A percentile compares a stretch with the other conserved stretches of the same genome.
These are phyloP conservation scores for Microplitis manilae DNA, from an alignment of 2,888 invertebrate genomes.

Conservation along the genomic window DNA sequence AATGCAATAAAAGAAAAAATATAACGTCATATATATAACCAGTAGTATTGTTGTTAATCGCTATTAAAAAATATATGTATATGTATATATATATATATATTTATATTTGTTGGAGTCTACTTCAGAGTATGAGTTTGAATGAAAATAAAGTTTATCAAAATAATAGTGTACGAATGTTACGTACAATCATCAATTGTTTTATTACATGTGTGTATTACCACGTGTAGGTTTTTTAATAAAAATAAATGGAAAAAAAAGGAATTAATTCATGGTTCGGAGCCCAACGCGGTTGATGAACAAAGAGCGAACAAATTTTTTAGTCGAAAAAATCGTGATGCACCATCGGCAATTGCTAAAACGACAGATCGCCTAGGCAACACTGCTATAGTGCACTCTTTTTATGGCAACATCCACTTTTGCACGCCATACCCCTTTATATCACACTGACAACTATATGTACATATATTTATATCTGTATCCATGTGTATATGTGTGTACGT, in stretches of 20 bases:
- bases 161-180: not conserved
- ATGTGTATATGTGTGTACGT: not conserved
- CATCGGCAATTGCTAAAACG: slow-evolving; percentile 36
- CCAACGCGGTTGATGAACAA: slow-evolving; percentile 35
- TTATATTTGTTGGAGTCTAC: not conserved
- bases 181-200: not conserved
- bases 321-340: slow-evolving; percentile 48
- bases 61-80: not conserved
- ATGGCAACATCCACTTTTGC: slow-evolving; percentile 45
- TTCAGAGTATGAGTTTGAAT: not conserved
- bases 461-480: slow-evolving; percentile 7
- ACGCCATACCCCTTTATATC: slow-evolving; percentile 22
- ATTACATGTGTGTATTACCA: not conserved
- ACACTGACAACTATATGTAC: slow-evolving; percentile 18
- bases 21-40: not conserved
- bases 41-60: not conserved
- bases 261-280: not conserved
- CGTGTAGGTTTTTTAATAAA: not conserved
- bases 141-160: not conserved
- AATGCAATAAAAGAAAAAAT: not conserved
- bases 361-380: slow-evolving; percentile 34
- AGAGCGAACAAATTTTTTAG: slow-evolving; percentile 38
- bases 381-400: slow-evolving; percentile 39
- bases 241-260: not conserved
- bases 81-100: not conserved